Percentiles rank a stretch among this genome's conserved stretches.
Conservation (phyloP, 2,113 vertebrate genomes). For the Spea bombifrons region DNA sequence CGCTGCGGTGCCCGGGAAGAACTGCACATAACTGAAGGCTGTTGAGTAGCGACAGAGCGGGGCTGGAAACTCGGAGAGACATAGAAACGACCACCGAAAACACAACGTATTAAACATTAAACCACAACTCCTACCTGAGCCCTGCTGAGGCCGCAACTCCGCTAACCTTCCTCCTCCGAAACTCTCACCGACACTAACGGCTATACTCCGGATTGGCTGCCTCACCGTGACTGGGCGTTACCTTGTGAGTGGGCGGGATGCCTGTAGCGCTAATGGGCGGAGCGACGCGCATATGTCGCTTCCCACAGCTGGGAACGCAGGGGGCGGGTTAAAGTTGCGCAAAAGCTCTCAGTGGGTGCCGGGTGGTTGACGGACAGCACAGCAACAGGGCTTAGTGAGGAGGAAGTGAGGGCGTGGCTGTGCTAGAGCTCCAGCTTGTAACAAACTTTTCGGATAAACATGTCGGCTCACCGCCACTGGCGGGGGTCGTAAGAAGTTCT, state of each 20-base stretch:
- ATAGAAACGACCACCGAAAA: too few relatives aligned
- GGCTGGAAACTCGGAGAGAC: too few relatives aligned
- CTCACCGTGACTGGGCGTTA: background rate
- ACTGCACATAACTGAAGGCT: too few relatives aligned
- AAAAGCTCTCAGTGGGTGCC: too few relatives aligned
- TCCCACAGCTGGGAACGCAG: too few relatives aligned
- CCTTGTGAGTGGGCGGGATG: background rate
- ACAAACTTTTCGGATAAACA: slow-evolving; percentile 14
- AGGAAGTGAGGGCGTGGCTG: background rate
- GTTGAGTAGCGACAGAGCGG: too few relatives aligned
- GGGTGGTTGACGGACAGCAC: background rate
- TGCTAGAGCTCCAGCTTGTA: background rate
- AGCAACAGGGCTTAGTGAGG: background rate
- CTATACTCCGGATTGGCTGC: slow-evolving; percentile 38
- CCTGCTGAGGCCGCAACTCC: background rate
- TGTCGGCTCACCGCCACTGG: too few relatives aligned
- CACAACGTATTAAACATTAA: background rate
- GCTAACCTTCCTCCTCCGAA: slow-evolving; percentile 5
- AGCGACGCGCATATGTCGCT: too few relatives aligned
- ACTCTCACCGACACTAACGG: slow-evolving; percentile 43
- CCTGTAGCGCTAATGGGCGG: background rate
- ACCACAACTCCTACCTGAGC: slow-evolving; percentile 19
- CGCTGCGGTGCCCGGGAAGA: too few relatives aligned
- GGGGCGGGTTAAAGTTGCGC: background rate
- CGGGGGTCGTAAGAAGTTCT: too few relatives aligned